Evolutionary conservation across 2,797 vertebrate species (phyloP), one percentile per base, ranked within the genome.

Genomic region (Hemitrygon akajei): DNA sequence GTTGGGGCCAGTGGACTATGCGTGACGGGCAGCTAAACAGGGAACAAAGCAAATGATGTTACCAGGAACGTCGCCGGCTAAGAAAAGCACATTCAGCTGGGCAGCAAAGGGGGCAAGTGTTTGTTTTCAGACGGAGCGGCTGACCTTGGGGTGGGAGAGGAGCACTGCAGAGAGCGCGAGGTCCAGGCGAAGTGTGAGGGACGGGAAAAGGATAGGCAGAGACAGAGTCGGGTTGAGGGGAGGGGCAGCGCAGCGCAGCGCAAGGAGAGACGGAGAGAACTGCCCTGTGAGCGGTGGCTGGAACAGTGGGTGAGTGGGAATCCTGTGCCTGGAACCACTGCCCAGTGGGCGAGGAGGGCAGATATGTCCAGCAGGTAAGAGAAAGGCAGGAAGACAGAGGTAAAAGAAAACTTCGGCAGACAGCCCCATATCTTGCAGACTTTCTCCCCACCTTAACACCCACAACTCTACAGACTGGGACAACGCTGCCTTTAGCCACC

Each of bases 1-100:
- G 98, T 99, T n/a, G 99, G 98, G 0, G 97, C 98, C n/a, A 98
- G 98, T 71, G 97, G 97, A 93, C 96, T 97, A 0, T 96, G 95
- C 3, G 97, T 97, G 69, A 97, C 96, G 96, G 98, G 95, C 94
- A 98, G 97, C 99, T 99, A 96, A 66, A 18, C 94, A 63, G 94
- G 84, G 95, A 47, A 2, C 80, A 34, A 14, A 75, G 20, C 9
- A 58, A 58, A 79, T 34, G 47, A 56, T 3, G 30, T 58, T 30
- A 79, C 22, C 34, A 34, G 18, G 27, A 69, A 34, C n/a, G 25
- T 22, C 63, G 22, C 30, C n/a, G 11, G 56, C 47, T 56, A 56
- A 25, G 47, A 63, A 20, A 63, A 69, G 69, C 16, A 89, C 14
- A n/a, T 66, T 34, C 86, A 89, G 18, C 60, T 66, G 77, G 0